Conservation (phyloP, 2,888 invertebrate species). For the Rapana venosa region DNA sequence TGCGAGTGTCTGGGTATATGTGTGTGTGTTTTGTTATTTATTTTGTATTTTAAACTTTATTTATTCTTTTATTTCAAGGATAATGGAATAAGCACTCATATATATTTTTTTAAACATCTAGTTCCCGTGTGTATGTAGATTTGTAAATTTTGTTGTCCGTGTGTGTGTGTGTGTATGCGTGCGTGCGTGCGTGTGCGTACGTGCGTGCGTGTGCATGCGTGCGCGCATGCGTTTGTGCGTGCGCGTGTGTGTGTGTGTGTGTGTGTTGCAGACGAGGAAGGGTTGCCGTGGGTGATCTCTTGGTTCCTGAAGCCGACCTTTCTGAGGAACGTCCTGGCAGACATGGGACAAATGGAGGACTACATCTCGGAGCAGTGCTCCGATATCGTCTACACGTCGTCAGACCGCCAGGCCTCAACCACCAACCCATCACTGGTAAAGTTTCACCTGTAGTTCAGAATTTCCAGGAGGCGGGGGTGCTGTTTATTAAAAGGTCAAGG, state of each 20-base stretch:
- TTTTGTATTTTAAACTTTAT: too few species aligned
- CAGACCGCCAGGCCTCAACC: constrained; percentile 65
- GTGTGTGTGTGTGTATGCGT: neutral
- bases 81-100: too few species aligned
- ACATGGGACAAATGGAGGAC: constrained; percentile 73
- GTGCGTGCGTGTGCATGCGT: neutral
- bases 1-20: neutral
- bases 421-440: constrained; percentile 61
- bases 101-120: too few species aligned
- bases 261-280: constrained; percentile 57
- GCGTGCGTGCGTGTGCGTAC: neutral
- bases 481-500: too few species aligned
- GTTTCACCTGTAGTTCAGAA: neutral
- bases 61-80: too few species aligned
- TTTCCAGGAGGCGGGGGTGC: too few species aligned
- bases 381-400: constrained; percentile 74
- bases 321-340: constrained; percentile 64
- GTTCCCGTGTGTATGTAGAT: too few species aligned
- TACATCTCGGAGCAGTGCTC: constrained; percentile 61
- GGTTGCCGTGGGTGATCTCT: constrained; percentile 61
- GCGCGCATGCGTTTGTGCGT: neutral
- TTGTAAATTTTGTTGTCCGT: too few species aligned
- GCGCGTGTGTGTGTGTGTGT: neutral
- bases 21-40: constrained; percentile 4
- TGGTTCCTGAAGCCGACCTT: constrained; percentile 69